Evolutionary conservation across 2,113 vertebrate species (phyloP).

Genomic region (Baryphthengus martii): DNA sequence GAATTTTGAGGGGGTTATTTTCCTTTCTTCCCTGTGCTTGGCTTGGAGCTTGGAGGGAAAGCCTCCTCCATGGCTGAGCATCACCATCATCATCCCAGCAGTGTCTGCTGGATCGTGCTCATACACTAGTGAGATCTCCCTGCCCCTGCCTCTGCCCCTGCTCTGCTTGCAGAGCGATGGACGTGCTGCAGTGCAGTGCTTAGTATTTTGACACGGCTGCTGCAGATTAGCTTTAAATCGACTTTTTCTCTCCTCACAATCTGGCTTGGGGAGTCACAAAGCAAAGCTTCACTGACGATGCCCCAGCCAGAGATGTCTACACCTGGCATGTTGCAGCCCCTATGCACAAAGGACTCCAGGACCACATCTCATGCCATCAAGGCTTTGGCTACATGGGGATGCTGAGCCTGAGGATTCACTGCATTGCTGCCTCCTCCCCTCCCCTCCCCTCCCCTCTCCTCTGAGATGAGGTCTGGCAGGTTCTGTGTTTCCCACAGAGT

Average conservation of each 20-base stretch:
- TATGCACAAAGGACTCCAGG: accelerated
- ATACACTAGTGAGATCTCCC: no score
- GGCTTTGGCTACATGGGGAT: not conserved
- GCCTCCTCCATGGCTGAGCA: not conserved
- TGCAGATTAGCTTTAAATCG: not conserved
- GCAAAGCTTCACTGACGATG: not conserved
- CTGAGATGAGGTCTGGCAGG: not conserved
- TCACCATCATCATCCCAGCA: not conserved
- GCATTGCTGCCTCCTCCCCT: not conserved
- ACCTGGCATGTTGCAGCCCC: not conserved
- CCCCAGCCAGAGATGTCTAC: not conserved
- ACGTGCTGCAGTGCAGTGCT: not conserved
- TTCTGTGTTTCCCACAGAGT: not conserved
- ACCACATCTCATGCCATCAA: not conserved
- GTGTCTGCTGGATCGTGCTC: accelerated
- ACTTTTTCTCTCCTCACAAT: not conserved
- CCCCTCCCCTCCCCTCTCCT: not conserved
- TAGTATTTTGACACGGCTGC: not conserved
- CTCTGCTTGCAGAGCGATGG: accelerated
- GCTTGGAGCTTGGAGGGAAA: not conserved
- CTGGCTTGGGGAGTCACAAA: not conserved
- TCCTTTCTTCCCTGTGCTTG: not conserved
- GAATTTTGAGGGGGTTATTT: accelerated
- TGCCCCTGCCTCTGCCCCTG: no score
- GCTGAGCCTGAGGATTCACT: not conserved